Base-by-base conservation (phyloP, 2,888 invertebrate species). In the Alcis repandata region DNA sequence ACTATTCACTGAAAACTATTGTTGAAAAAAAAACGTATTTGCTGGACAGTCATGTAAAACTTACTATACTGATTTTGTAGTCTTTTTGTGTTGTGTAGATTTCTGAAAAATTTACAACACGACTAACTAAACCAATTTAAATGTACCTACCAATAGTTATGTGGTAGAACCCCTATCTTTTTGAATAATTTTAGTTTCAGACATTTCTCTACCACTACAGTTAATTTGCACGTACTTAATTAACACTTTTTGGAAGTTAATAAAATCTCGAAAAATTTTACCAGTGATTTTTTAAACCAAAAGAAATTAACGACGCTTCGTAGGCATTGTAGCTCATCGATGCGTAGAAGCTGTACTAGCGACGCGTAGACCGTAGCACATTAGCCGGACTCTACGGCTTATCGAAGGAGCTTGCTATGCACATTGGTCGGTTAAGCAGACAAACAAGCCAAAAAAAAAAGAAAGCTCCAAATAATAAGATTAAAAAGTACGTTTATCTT, bases 231-330 rank as follows among this genome's bases (percentile, higher is more conserved):
- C 40, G n/a, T n/a, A 38, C 38, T 38, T 2, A 13, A 36, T 41
- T 41, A 41, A 7, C 8, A 32, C 3, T 32, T 52, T 36, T 8
- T n/a, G n/a, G n/a, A n/a, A n/a, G n/a, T n/a, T n/a, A n/a, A n/a
- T n/a, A n/a, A n/a, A n/a, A n/a, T n/a, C n/a, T n/a, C n/a, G n/a
- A n/a, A n/a, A n/a, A n/a, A n/a, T 27, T 27, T 27, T 27, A 27
- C 2, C 27, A 27, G 27, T 27, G 6, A 2, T 2, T 33, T 15
- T 27, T 32, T 27, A 38, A 53, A 61, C 59, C 51, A 56, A 59
- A 46, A 46, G 62, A 64, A 49, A 49, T 63, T 60, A 63, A 68
- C 67, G 62, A 60, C 58, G 22, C 51, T 36, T 22, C 40, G 53
- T 53, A 53, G 40, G 9, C 46, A 46, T n/a, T 56, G 60, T 57